Base-by-base conservation (phyloP, 2,888 invertebrate species). In the Drosophila helvetica region DNA sequence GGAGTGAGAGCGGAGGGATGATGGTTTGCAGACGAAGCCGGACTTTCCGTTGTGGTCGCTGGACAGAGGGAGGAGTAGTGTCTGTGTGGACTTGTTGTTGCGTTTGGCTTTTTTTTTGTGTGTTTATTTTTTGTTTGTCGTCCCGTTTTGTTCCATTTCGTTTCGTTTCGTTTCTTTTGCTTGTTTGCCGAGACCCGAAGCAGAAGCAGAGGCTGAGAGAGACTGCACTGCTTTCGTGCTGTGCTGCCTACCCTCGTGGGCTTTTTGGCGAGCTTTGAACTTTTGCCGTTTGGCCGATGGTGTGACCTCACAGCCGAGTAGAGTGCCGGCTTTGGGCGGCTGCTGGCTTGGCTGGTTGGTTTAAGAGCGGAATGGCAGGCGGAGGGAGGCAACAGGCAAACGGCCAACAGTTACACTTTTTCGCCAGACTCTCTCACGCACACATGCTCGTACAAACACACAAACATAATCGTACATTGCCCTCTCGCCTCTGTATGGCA, bases 391-490 rank as follows among this genome's bases (percentile, higher is more conserved):
- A 57, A 55, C 55, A 46, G 38, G 38, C 38, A 38, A 38, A n/a
- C 38, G 38, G 38, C 38, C 38, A 38, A 38, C 25, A 46, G 43
- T 53, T 43, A 52, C 43, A 18, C 19, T 51, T 50, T 46, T 61
- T 47, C 47, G 53, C 47, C 56, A 45, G 42, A 53, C 56, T 53
- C 74, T 71, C 71, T 54, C 54, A 70, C 46, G 60, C 58, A 51
- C 48, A 48, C 48, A 56, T 38, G 33, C 52, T 47, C 59, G 47
- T 54, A 55, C 57, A 22, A 22, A 74, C 58, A 55, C 46, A 68
- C 54, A 61, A 42, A 68, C 54, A 75, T 79, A 87, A 83, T 83
- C 82, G 82, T 83, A 85, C 82, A 64, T 87, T 87, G 82, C 82
- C 82, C 82, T 87, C 82, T 64, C 71, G 38, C 7, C 38, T 38